Conservation (phyloP, 2,888 invertebrate genomes). For the Harpalus rubripes region DNA sequence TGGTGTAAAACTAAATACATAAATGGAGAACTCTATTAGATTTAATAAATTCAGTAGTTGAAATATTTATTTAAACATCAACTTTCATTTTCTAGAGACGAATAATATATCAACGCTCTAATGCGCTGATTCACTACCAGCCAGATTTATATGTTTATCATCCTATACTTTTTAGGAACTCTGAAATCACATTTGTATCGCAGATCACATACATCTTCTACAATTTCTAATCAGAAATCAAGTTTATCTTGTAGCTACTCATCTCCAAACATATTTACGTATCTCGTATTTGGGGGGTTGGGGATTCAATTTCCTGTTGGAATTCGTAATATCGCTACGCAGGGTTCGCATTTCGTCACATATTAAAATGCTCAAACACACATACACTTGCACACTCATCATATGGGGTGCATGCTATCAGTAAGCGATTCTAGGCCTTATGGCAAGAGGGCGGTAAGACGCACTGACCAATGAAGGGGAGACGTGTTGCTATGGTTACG, state of each 20-base stretch:
- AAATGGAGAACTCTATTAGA: too few relatives aligned
- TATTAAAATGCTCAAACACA: conserved; percentile 26
- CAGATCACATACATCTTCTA: neutral
- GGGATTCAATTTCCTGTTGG: conserved; percentile 41
- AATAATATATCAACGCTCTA: too few relatives aligned
- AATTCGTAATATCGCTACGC: conserved; percentile 44
- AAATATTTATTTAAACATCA: too few relatives aligned
- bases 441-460: neutral
- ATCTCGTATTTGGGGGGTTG: neutral
- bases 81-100: too few relatives aligned
- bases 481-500: conserved; percentile 23
- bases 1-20: too few relatives aligned
- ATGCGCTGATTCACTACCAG: neutral
- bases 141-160: neutral
- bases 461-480: neutral
- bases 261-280: conserved; percentile 25
- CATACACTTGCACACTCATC: neutral
- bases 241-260: conserved; percentile 11
- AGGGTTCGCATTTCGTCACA: conserved; percentile 37
- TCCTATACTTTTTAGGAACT: too few relatives aligned
- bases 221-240: conserved; percentile 21
- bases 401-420: neutral
- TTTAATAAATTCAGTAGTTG: too few relatives aligned
- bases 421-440: conserved; percentile 15
- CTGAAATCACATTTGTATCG: neutral